Conservation (phyloP, 1,140 invertebrate species). For the Notospermus geniculatus region DNA sequence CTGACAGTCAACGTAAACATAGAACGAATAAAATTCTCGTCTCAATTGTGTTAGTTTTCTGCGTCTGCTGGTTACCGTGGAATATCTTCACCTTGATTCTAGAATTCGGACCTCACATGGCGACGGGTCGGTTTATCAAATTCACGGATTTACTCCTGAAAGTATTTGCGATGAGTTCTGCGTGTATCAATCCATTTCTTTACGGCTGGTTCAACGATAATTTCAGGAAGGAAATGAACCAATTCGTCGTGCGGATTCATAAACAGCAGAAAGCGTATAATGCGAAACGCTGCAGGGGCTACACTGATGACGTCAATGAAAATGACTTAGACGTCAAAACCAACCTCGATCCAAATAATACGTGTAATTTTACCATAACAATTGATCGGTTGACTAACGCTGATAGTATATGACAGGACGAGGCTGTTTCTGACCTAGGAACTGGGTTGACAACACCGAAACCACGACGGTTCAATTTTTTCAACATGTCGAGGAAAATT, state of each 20-base stretch:
- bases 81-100: conserved; percentile 42
- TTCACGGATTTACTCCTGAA: conserved; percentile 48
- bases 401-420: background rate
- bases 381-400: background rate
- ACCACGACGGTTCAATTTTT: no score
- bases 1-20: conserved; percentile 65
- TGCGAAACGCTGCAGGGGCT: background rate
- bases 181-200: conserved; percentile 81
- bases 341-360: background rate
- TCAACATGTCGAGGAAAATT: no score
- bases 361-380: background rate
- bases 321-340: background rate
- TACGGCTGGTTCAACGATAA: conserved; percentile 67
- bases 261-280: background rate
- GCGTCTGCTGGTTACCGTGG: conserved; percentile 69
- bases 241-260: conserved; percentile 7
- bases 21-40: conserved; percentile 83
- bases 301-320: background rate
- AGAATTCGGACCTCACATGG: conserved; percentile 34
- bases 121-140: conserved; percentile 34
- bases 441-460: no score
- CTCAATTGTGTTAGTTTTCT: conserved; percentile 91
- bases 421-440: no score
- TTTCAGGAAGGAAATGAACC: conserved; percentile 48
- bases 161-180: conserved; percentile 66